Base-by-base conservation (phyloP, 30 jellyfish, hydroid and myxozoan genomes). In the Hydractinia echinata region DNA sequence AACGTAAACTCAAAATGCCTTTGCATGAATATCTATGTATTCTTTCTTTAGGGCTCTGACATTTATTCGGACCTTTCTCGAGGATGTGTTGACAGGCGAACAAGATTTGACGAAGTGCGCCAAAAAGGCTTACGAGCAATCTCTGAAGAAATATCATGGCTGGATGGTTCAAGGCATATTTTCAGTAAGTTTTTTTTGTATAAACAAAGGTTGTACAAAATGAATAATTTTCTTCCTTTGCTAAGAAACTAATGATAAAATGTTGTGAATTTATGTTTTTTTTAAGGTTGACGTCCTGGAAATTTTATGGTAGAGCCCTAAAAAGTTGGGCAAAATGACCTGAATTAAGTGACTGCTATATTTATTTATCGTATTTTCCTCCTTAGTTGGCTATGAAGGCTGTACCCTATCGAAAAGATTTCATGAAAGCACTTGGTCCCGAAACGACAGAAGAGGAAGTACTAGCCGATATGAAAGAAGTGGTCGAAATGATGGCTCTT, bases 131-230 rank as follows among this genome's bases (percentile, higher is more conserved):
- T 93, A 93, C 69, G 99, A 93, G 72, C 54, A 81, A 20, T 76
- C 99, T 18, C 67, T 93, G 79, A 93, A 87, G 86, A 81, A 85
- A 81, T 93, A 79, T 61, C 99, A 93, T 82, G 99, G 99, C 4
- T 93, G 99, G 99, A 87, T 93, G 90, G 99, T 93, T 53, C 99
- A 93, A 62, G 96, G 96, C 16, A 93, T 93, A 13, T 93, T 93
- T 74, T 86, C 95, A 5, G 99, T 93, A 87, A 66, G 96, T 71
- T 6, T 20, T 58, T 30, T 30, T 30, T 30, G 44, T 30, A 30
- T 2, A 2, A 30, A 30, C 44, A 30, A 30, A 30, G 2, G 44
- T 30, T 30, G 44, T 30, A 30, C 44, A 30, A 30, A 30, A 30
- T 30, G 44, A 1, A 30, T 30, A 30, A 30, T 30, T 30, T n/a